Conservation (phyloP, 2,113 vertebrate species). For the Oreotragus oreotragus region DNA sequence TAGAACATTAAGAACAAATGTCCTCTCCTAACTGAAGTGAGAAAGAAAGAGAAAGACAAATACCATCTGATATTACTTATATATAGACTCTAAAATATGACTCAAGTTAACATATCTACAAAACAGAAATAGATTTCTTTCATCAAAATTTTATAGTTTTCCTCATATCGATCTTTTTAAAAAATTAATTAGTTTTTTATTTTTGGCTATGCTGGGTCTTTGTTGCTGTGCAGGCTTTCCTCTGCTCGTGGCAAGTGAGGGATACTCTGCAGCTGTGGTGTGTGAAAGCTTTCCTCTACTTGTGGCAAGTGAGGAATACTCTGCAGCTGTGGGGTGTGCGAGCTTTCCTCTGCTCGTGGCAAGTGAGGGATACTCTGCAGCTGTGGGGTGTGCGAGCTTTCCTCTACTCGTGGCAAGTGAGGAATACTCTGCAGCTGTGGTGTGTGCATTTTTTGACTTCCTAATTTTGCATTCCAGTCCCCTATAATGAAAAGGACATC, state of each 20-base stretch:
- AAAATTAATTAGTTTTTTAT: not conserved
- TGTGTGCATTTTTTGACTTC: too few relatives aligned
- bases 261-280: not conserved
- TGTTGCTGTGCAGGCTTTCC: not conserved
- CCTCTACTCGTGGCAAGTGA: too few relatives aligned
- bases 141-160: not conserved
- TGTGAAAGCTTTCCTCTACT: too few relatives aligned
- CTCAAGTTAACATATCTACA: not conserved
- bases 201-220: not conserved
- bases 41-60: not conserved
- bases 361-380: too few relatives aligned
- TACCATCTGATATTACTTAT: not conserved
- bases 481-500: too few relatives aligned
- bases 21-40: not conserved
- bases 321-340: too few relatives aligned
- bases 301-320: too few relatives aligned
- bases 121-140: not conserved
- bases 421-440: too few relatives aligned
- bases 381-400: too few relatives aligned
- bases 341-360: too few relatives aligned
- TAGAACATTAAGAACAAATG: constrained; percentile 27
- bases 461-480: too few relatives aligned
- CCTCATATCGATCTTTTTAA: not conserved
- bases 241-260: not conserved
- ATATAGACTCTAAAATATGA: not conserved